Conservation (phyloP, 2,113 vertebrate species). For the Pachycephala philippinensis region DNA sequence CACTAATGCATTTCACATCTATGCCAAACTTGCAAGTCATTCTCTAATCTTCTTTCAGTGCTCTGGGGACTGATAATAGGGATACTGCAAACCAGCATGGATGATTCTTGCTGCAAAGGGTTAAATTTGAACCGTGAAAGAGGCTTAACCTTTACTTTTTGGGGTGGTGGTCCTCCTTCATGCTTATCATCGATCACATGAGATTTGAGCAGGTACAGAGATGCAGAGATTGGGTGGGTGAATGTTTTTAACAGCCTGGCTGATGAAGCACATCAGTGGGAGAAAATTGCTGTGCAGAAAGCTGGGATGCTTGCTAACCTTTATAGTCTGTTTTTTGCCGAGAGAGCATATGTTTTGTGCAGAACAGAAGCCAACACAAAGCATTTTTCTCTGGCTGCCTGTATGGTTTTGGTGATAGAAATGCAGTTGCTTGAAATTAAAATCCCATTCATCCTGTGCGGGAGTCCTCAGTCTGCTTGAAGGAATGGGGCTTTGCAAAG, state of each 20-base stretch:
- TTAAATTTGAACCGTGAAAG: neutral
- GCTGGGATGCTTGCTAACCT: neutral
- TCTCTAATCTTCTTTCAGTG: neutral
- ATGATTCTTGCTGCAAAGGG: neutral
- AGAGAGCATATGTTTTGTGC: neutral
- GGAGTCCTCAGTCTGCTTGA: neutral
- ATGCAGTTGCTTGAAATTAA: constrained; percentile 2
- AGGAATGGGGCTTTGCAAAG: neutral
- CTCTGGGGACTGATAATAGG: neutral
- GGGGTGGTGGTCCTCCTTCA: rapidly evolving
- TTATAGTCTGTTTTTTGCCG: neutral
- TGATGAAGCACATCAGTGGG: neutral
- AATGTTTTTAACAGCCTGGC: neutral
- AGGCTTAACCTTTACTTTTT: neutral
- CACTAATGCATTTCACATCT: neutral
- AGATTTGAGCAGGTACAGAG: neutral
- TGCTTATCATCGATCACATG: neutral
- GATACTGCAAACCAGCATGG: neutral
- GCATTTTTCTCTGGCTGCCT: neutral
- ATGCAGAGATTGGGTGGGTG: neutral
- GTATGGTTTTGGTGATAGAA: neutral
- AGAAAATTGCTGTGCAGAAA: neutral
- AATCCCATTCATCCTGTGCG: neutral
- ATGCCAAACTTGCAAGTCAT: neutral
- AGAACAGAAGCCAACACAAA: constrained; percentile 4